phyloP scores from a whole-genome alignment of 2,888 invertebrate species.

The Candidula unifasciata region DNA sequence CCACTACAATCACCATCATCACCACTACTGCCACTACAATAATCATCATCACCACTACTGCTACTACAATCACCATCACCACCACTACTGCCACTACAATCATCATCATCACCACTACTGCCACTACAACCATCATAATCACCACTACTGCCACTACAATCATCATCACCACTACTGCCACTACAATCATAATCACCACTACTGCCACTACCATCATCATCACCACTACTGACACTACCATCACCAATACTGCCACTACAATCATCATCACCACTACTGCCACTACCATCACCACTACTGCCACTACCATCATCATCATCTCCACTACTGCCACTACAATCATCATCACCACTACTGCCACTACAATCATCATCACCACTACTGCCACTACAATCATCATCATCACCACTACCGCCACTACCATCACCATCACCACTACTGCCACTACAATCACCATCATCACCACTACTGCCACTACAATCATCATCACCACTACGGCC shows the following conservation, averaged over 20 bases:
- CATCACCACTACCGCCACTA: neutral
- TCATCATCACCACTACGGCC: too few relatives aligned
- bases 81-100: neutral
- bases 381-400: neutral
- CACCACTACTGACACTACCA: neutral
- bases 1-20: too few relatives aligned
- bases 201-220: neutral
- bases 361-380: neutral
- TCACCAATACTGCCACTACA: neutral
- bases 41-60: too few relatives aligned
- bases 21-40: too few relatives aligned
- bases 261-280: neutral
- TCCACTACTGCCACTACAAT: neutral
- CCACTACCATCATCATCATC: neutral
- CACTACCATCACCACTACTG: neutral
- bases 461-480: neutral
- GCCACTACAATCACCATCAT: conserved; percentile 25
- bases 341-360: neutral
- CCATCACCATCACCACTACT: neutral
- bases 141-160: neutral
- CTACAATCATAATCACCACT: neutral
- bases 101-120: neutral
- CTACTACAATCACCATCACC: too few relatives aligned
- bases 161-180: neutral
- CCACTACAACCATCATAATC: neutral